Evolutionary conservation across 2,888 invertebrate species (phyloP).

Genomic region (Apodemia duryi): DNA sequence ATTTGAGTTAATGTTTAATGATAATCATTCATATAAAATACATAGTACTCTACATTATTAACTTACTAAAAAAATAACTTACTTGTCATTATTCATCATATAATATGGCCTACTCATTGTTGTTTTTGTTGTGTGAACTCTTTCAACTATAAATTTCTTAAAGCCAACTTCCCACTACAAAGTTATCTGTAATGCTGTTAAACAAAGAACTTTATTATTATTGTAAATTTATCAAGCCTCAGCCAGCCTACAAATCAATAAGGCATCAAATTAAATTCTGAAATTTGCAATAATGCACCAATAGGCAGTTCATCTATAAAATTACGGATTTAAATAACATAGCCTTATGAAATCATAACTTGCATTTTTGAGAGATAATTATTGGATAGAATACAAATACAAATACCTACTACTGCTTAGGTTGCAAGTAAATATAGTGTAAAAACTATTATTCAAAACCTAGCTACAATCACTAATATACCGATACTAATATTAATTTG

Average conservation of each 20-base stretch:
- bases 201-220: too few species aligned
- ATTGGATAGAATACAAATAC: background rate
- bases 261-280: background rate
- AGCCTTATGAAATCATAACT: background rate
- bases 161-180: background rate
- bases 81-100: slow-evolving; percentile 1
- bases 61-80: background rate
- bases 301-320: background rate
- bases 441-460: too few species aligned
- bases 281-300: background rate
- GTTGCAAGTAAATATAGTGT: too few species aligned
- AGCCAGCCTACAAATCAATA: background rate
- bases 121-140: background rate
- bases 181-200: too few species aligned
- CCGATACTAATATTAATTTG: too few species aligned
- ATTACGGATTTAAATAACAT: background rate
- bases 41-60: background rate
- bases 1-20: background rate
- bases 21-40: background rate
- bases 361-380: background rate
- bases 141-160: background rate
- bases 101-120: background rate
- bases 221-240: too few species aligned
- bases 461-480: too few species aligned
- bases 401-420: background rate